A percentile compares a stretch with the other conserved stretches of the same genome.
phyloP scores from a whole-genome alignment of 2,797 vertebrate species.

The Choloepus didactylus region DNA sequence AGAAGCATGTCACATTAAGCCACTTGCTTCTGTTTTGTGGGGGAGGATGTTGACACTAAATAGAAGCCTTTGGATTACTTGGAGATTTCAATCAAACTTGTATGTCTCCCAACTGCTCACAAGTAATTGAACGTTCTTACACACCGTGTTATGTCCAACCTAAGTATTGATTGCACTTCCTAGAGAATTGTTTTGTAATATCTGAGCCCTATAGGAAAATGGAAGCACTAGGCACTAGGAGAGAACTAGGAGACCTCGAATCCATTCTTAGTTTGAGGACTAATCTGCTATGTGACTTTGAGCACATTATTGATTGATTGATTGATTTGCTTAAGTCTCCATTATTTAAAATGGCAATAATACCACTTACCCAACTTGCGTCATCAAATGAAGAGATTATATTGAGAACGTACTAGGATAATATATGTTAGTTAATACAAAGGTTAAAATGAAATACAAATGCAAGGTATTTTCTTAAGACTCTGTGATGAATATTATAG shows the following conservation, averaged over 20 bases:
- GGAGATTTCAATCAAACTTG: background rate
- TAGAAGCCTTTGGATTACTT: background rate
- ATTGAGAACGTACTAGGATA: background rate
- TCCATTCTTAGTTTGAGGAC: background rate
- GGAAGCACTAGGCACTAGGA: background rate
- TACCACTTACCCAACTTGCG: background rate
- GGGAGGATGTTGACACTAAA: background rate
- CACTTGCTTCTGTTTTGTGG: background rate
- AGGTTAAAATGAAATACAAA: conserved; percentile 56
- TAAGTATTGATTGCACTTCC: background rate
- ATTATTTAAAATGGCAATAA: conserved; percentile 38
- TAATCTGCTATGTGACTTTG: conserved; percentile 57
- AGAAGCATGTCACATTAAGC: background rate
- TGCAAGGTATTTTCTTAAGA: conserved; percentile 32
- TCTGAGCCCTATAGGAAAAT: background rate
- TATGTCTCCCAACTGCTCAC: background rate
- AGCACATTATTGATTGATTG: conserved; percentile 36
- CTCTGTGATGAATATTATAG: background rate
- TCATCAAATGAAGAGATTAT: background rate
- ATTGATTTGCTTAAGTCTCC: conserved; percentile 32
- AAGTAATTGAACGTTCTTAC: background rate
- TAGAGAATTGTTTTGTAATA: background rate
- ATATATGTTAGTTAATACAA: conserved; percentile 35
- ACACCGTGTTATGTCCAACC: background rate
- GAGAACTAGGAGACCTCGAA: background rate